Evolutionary conservation across 2,797 vertebrate species (phyloP).

Genomic region (Liasis olivaceus): DNA sequence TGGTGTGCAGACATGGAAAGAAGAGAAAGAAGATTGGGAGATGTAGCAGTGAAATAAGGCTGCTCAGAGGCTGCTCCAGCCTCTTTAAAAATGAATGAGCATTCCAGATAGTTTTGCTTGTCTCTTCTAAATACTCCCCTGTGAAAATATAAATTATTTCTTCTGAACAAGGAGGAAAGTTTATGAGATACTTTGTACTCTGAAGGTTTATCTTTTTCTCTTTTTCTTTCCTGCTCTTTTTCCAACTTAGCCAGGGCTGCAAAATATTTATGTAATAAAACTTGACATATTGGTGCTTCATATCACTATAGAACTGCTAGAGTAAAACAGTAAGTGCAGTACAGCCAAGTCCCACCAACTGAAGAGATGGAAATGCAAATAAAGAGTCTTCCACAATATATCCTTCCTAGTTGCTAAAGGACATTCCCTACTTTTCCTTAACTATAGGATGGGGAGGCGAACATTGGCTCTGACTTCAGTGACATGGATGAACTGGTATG

Average conservation of each 20-base stretch:
- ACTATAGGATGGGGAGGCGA: background rate
- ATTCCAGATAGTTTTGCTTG: background rate
- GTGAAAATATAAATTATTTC: background rate
- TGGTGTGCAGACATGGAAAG: background rate
- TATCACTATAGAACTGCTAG: too few relatives aligned
- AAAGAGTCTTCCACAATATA: background rate
- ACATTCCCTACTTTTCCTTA: background rate
- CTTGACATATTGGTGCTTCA: too few relatives aligned
- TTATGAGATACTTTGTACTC: background rate
- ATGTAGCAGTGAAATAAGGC: background rate
- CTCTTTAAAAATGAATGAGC: background rate
- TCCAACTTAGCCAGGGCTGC: too few relatives aligned
- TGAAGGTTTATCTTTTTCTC: too few relatives aligned
- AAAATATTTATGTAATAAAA: too few relatives aligned
- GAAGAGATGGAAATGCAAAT: background rate
- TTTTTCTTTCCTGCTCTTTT: too few relatives aligned
- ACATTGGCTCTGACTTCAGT: background rate
- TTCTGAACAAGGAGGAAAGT: background rate
- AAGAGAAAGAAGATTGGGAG: background rate
- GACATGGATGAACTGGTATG: background rate
- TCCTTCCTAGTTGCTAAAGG: background rate
- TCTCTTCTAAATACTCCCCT: background rate
- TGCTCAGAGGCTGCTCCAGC: background rate
- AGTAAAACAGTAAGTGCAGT: background rate
- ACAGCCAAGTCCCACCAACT: background rate